Conservation (phyloP, 2,113 vertebrate species). For the Caretta caretta region DNA sequence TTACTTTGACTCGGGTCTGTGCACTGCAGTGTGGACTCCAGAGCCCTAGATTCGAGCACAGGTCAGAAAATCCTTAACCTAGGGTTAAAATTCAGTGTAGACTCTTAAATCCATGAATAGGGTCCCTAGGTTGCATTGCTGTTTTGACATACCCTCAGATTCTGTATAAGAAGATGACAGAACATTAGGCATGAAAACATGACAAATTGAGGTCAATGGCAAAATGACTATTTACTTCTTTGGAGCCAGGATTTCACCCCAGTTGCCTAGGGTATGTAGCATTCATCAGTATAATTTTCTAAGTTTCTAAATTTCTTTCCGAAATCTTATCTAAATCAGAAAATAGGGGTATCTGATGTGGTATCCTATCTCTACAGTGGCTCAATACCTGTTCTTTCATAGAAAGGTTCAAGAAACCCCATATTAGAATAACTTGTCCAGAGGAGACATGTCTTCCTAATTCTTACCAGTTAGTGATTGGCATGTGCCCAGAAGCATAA, state of each 20-base stretch:
- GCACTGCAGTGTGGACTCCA: too few species aligned
- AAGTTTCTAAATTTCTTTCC: not conserved
- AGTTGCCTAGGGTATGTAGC: not conserved
- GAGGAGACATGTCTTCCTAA: too few species aligned
- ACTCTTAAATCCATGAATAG: too few species aligned
- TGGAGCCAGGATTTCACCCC: not conserved
- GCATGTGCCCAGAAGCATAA: not conserved
- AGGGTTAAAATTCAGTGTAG: too few species aligned
- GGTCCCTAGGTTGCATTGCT: not conserved
- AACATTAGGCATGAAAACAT: not conserved
- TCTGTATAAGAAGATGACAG: not conserved
- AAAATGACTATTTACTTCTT: not conserved
- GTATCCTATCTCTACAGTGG: slow-evolving; percentile 1
- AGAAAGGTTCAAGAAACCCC: too few species aligned
- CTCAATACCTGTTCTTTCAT: not conserved
- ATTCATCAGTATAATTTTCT: not conserved
- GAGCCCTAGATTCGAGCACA: too few species aligned
- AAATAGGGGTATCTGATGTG: not conserved
- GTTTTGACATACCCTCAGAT: too few species aligned
- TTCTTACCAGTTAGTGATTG: not conserved
- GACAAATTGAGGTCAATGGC: too few species aligned
- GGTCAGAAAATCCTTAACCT: too few species aligned
- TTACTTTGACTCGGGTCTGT: too few species aligned
- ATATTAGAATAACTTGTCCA: too few species aligned
- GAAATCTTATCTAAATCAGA: not conserved